Conservation (phyloP, 1,140 invertebrate genomes). For the Trachelipus rathkii region DNA sequence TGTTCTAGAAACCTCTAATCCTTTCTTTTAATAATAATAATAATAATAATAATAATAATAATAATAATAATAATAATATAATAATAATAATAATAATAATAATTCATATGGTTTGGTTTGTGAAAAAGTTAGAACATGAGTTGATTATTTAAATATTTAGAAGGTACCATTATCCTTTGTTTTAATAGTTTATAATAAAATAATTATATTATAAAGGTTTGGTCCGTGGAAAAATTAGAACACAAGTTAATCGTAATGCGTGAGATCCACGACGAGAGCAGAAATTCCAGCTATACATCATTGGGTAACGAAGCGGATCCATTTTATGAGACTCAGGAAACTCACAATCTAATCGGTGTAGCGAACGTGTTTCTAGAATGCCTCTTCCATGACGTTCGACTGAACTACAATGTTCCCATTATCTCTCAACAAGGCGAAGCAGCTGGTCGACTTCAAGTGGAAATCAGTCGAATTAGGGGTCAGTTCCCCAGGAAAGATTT, state of each 20-base stretch:
- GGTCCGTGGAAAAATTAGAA: conserved; percentile 97
- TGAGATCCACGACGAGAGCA: conserved; percentile 86
- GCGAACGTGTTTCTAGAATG: conserved; percentile 96
- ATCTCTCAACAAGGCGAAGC: conserved; percentile 99
- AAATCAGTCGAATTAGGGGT: conserved; percentile 76
- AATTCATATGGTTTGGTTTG: no score
- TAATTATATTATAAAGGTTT: conserved; percentile 66
- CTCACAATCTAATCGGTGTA: conserved; percentile 95
- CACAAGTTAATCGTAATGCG: conserved; percentile 97
- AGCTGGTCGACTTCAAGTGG: conserved; percentile 76
- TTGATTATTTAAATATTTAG: no score
- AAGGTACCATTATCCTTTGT: no score
- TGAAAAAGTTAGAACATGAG: no score
- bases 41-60: no score
- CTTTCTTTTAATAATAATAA: no score
- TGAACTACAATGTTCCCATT: conserved; percentile 97
- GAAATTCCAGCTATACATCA: conserved; percentile 27
- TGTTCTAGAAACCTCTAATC: no score
- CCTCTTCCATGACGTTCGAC: conserved; percentile 87
- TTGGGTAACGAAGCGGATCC: conserved; percentile 59
- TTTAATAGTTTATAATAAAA: no score
- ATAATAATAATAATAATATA: no score
- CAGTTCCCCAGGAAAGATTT: conserved; percentile 75
- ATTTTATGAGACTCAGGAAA: conserved; percentile 93
- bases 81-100: no score